Percentiles rank a stretch among this genome's conserved stretches.
phyloP scores from a whole-genome alignment of 2,113 vertebrate genomes.

The Quiscalus mexicanus region DNA sequence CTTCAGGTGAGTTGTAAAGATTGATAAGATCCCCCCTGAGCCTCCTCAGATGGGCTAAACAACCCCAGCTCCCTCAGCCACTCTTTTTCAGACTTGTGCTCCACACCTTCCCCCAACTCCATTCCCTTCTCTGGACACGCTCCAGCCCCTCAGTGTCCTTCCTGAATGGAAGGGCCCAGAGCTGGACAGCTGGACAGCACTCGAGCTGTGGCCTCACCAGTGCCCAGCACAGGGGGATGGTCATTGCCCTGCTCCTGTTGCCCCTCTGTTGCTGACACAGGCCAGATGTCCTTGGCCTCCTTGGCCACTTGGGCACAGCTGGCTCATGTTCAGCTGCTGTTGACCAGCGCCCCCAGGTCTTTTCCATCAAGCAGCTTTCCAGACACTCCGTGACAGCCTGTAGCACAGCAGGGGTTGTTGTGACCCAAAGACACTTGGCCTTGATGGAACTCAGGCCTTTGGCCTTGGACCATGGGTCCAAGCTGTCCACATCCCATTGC shows the following conservation, averaged over 20 bases:
- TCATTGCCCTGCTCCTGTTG: not conserved
- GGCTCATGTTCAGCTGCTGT: not conserved
- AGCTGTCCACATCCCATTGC: too few relatives aligned
- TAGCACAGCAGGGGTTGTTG: not conserved
- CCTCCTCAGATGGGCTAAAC: not conserved
- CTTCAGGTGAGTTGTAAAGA: not conserved
- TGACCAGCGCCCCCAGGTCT: fast-evolving
- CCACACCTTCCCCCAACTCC: fast-evolving
- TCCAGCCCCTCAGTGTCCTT: not conserved
- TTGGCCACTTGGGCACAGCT: not conserved
- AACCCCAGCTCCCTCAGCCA: not conserved
- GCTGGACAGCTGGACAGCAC: not conserved
- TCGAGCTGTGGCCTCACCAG: fast-evolving
- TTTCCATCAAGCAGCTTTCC: not conserved
- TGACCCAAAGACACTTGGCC: not conserved
- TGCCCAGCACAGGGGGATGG: not conserved
- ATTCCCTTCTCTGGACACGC: fast-evolving
- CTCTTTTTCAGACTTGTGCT: not conserved
- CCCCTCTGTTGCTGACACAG: not conserved
- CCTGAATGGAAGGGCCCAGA: not conserved
- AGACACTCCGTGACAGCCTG: not conserved
- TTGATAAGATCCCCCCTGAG: fast-evolving
- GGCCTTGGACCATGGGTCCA: not conserved
- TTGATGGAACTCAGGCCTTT: not conserved
- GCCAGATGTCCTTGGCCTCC: not conserved